These are phyloP conservation scores for Radopholus similis DNA, from an alignment of 1,140 invertebrate species.

Conservation along the genomic window DNA sequence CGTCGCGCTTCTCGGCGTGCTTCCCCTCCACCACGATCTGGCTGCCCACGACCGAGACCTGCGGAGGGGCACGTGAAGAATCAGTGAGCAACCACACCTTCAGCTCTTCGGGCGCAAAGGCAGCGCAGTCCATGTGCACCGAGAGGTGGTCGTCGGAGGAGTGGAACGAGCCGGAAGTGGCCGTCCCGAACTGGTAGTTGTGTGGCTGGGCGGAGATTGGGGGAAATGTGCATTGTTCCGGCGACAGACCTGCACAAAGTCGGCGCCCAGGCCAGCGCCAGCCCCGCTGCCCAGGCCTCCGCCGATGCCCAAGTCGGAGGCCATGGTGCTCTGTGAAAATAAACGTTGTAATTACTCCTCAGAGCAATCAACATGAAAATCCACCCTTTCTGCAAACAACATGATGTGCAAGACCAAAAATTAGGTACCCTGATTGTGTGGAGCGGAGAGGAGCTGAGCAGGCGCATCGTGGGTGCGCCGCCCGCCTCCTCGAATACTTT, in stretches of 20 bases:
- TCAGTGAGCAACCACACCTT: constrained; percentile 26
- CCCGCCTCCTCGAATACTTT: constrained; percentile 40
- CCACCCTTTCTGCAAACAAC: too few relatives aligned
- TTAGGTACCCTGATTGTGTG: constrained; percentile 29
- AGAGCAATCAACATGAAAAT: too few relatives aligned
- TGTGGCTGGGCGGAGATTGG: constrained; percentile 39
- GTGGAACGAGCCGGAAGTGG: constrained; percentile 35
- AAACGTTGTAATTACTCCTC: background rate
- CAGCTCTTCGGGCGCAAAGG: constrained; percentile 42
- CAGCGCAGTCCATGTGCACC: constrained; percentile 30
- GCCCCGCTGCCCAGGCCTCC: background rate
- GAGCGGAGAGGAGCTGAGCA: constrained; percentile 18
- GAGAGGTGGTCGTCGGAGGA: constrained; percentile 31
- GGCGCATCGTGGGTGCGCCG: background rate
- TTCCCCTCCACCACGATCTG: constrained; percentile 43
- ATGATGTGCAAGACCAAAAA: too few relatives aligned
- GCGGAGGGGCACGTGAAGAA: background rate
- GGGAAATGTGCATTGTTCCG: background rate
- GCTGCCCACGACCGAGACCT: constrained; percentile 38
- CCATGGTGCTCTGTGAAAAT: background rate
- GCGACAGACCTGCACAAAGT: background rate
- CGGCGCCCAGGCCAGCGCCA: background rate
- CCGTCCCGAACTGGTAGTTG: constrained; percentile 45
- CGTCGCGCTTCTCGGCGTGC: constrained; percentile 37
- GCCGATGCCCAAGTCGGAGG: constrained; percentile 15